Evolutionary conservation across 1,140 invertebrate genomes (phyloP), one percentile per base, ranked within the genome.

Genomic region (Apis dorsata): DNA sequence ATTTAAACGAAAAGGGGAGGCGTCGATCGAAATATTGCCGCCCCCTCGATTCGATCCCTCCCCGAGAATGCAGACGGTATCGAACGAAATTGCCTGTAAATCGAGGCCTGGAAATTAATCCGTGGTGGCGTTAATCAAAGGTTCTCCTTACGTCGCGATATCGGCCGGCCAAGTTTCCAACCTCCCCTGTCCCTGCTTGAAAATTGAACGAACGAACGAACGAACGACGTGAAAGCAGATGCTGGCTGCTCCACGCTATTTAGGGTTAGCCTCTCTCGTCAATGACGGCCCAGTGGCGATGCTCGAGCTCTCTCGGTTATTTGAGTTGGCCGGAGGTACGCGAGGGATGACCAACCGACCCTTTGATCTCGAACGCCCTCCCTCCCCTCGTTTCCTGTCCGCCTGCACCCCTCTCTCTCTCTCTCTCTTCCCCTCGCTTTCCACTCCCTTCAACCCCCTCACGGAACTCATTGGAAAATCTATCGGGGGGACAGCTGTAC

Each of bases 321-420:
- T 93, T 93, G 93, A 93, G 90, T 94, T 94, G 92, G 92, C 91
- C 88, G 90, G 85, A 92, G 88, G 87, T 70, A 86, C 89, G 90
- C 89, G 89, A 90, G 71, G 90, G 91, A 92, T 92, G 91, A 93
- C 90, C 92, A 90, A 91, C 90, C 92, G 90, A 91, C 91, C 92
- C 93, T 93, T 94, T 94, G 93, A 93, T 94, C 92, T 94, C 92
- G 90, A 88, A 63, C 86, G 44, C 49, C 5, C 88, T 79, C 81
- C 88, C 65, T 79, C 83, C 83, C 63, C 68, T 66, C 80, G 73
- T 81, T 78, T 76, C 79, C 87, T 62, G 88, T 87, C 90, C 90
- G 88, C 82, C 88, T 86, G 89, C 83, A 85, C 87, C 89, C 83
- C 83, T 85, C 84, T 34, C 34, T 34, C 34, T 34, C 34, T 34